Conservation (phyloP, 2,113 vertebrate genomes). For the Brienomyrus longianalis region DNA sequence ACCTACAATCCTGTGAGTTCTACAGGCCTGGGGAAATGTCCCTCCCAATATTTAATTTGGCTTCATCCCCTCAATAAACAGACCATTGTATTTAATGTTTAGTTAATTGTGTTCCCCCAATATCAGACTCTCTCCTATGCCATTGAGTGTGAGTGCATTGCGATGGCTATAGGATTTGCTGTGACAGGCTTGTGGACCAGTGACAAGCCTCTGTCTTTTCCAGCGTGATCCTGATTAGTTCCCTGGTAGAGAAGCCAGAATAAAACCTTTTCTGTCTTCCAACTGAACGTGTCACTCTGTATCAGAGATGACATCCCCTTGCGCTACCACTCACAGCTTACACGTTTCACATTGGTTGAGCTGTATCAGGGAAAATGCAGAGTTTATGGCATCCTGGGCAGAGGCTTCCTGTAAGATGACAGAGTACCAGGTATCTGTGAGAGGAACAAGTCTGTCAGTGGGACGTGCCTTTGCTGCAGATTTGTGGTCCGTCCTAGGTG, state of each 20-base stretch:
- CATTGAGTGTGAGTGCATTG: not conserved
- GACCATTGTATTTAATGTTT: not conserved
- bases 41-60: not conserved
- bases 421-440: not conserved
- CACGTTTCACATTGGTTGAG: not conserved
- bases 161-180: not conserved
- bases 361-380: not conserved
- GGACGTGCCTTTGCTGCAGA: not conserved
- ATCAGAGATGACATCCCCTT: not conserved
- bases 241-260: not conserved
- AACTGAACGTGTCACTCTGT: not conserved
- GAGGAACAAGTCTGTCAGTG: not conserved
- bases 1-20: not conserved
- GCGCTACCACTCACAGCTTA: not conserved
- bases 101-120: not conserved
- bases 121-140: not conserved
- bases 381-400: not conserved
- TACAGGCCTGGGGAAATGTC: not conserved
- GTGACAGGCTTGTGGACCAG: not conserved
- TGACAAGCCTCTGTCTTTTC: not conserved
- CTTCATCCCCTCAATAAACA: not conserved
- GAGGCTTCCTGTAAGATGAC: not conserved
- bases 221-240: not conserved
- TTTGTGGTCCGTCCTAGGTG: not conserved
- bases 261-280: not conserved